These are phyloP conservation scores for Eupithecia inturbata DNA, from an alignment of 2,888 invertebrate species.

Conservation along the genomic window DNA sequence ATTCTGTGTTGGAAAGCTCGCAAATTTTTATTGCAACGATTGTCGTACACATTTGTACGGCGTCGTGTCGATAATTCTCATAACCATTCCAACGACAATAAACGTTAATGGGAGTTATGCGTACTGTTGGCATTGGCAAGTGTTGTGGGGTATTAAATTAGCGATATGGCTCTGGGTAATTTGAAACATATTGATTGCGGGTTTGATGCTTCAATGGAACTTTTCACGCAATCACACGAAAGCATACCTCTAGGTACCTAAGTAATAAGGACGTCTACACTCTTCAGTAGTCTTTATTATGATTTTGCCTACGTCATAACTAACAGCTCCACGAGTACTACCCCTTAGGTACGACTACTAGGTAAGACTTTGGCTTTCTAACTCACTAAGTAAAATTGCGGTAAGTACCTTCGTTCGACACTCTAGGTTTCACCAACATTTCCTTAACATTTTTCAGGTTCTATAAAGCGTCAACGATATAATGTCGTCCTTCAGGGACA, in stretches of 20 bases:
- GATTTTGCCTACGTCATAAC: not conserved
- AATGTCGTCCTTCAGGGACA: not conserved
- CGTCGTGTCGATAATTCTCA: conserved; percentile 46
- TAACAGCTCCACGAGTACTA: not conserved
- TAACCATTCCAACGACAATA: conserved; percentile 42
- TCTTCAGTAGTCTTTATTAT: not conserved
- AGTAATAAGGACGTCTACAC: not conserved
- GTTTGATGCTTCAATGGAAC: not conserved
- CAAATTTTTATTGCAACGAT: conserved; percentile 60
- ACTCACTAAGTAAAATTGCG: not conserved
- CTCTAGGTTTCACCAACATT: not conserved
- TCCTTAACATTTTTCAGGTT: not conserved
- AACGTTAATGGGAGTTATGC: conserved; percentile 39
- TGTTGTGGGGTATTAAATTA: conserved; percentile 61
- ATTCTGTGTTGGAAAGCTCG: conserved; percentile 50
- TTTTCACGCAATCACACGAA: not conserved
- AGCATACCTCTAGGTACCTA: not conserved
- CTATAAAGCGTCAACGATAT: not conserved
- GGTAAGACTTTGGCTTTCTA: too few relatives aligned
- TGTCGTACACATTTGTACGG: conserved; percentile 49
- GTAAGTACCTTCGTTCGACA: not conserved
- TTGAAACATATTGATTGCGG: not conserved
- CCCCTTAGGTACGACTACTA: not conserved
- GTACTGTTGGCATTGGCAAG: conserved; percentile 58
- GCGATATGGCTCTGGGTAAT: conserved; percentile 38